Evolutionary conservation across 2,888 invertebrate species (phyloP), one percentile per base, ranked within the genome.

Genomic region (Drosophila mercatorum): DNA sequence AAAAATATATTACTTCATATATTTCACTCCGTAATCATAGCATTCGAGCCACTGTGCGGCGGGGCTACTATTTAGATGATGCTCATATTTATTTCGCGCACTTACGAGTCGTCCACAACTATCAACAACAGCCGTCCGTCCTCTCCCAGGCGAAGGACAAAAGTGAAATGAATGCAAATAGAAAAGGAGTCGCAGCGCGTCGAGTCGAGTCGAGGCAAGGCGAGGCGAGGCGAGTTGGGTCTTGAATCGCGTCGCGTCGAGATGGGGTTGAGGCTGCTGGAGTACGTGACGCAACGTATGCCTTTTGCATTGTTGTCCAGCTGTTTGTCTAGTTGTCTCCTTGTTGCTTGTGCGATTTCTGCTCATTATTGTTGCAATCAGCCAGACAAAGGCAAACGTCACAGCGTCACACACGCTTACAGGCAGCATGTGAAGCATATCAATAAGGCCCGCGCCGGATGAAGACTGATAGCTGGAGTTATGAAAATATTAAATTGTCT

Each of bases 291-390:
- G 68, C 76, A 80, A 44, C 55, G 64, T 68, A 57, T 56, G 43
- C 47, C 68, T 31, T 66, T 64, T 60, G 76, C 72, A 86, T 83
- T 83, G 85, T 81, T 89, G 70, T 70, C 61, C 66, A 68, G 69
- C 61, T 72, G 77, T 69, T 76, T 80, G 77, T 77, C 81, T 41
- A 61, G 41, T 58, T 74, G 76, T 67, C 80, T 47, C 53, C 76
- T 62, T 64, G 69, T 68, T 83, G 68, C 68, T 73, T 73, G 74
- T 81, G 75, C 75, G 72, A 88, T 80, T 88, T 83, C 80, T 80
- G 86, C 88, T 84, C 84, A 84, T 84, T 89, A 84, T 84, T 82
- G 77, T 83, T 73, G 86, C 84, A 84, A 84, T 84, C 84, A 88
- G 67, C 28, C 83, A 77, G 81, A 74, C 88, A 80, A 69, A 83